phyloP scores from a whole-genome alignment of 1,140 invertebrate species.

The Popillia japonica region DNA sequence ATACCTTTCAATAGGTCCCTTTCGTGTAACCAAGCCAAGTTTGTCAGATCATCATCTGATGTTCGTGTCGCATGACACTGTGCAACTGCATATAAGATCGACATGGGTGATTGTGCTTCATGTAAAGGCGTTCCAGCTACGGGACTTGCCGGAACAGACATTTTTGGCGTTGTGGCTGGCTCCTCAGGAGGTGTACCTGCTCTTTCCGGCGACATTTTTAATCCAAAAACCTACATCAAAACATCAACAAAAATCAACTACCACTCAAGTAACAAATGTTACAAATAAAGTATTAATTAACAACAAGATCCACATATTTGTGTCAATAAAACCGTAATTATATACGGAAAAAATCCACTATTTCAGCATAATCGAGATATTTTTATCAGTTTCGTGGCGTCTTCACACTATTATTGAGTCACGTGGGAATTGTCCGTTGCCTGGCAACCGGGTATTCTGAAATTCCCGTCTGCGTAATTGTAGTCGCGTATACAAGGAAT shows the following conservation, averaged over 20 bases:
- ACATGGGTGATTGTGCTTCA: constrained; percentile 57
- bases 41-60: constrained; percentile 86
- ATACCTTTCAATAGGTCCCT: constrained; percentile 85
- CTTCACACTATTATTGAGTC: constrained; percentile 32
- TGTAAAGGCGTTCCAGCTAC: constrained; percentile 54
- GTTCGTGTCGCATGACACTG: constrained; percentile 53
- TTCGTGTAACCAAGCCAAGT: constrained; percentile 90
- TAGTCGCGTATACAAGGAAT: not conserved
- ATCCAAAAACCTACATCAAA: constrained; percentile 26
- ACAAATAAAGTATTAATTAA: not conserved
- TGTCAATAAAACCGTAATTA: not conserved
- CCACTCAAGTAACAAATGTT: not conserved
- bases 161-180: constrained; percentile 52
- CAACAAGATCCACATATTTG: not conserved
- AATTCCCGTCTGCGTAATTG: not conserved
- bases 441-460: constrained; percentile 20
- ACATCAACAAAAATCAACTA: not conserved
- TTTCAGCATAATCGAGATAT: constrained; percentile 19
- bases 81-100: constrained; percentile 56
- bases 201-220: constrained; percentile 58
- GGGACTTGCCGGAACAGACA: constrained; percentile 57
- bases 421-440: constrained; percentile 30
- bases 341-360: not conserved
- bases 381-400: constrained; percentile 2
- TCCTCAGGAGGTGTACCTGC: constrained; percentile 55